Conservation (phyloP, 2,888 invertebrate species). For the Julus scanicus region DNA sequence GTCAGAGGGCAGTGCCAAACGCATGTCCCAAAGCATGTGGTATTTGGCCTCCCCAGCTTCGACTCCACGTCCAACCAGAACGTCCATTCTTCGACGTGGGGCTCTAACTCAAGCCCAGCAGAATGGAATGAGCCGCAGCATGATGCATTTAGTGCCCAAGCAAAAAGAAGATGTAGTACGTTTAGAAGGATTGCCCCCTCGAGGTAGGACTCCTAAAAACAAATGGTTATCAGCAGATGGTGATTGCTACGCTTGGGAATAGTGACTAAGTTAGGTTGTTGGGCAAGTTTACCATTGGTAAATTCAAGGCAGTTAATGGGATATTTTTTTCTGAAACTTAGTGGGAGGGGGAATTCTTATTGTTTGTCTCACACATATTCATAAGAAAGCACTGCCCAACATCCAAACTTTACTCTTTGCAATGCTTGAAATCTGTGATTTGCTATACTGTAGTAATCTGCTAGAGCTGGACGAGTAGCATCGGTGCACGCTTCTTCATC, state of each 20-base stretch:
- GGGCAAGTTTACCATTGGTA: background rate
- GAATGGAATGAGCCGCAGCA: conserved; percentile 57
- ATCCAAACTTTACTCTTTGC: background rate
- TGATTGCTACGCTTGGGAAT: background rate
- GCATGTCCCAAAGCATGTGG: conserved; percentile 60
- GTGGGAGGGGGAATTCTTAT: too few relatives aligned
- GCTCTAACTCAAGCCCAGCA: conserved; percentile 54
- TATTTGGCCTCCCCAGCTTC: conserved; percentile 58
- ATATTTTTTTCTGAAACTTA: background rate
- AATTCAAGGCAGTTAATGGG: background rate
- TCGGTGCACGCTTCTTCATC: background rate
- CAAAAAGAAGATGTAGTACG: background rate
- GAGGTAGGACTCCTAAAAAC: conserved; percentile 25
- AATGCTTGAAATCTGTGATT: conserved; percentile 8
- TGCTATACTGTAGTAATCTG: background rate
- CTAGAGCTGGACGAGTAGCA: background rate
- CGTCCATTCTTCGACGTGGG: conserved; percentile 60
- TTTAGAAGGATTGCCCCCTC: conserved; percentile 47
- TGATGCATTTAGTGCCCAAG: conserved; percentile 57
- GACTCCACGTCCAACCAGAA: conserved; percentile 59
- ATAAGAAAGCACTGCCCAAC: background rate
- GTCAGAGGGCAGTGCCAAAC: conserved; percentile 51
- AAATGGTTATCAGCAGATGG: background rate
- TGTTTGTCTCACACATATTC: too few relatives aligned
- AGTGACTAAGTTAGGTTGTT: background rate